These are phyloP conservation scores for Phataginus tricuspis DNA, from an alignment of 2,797 vertebrate species.

Conservation along the genomic window DNA sequence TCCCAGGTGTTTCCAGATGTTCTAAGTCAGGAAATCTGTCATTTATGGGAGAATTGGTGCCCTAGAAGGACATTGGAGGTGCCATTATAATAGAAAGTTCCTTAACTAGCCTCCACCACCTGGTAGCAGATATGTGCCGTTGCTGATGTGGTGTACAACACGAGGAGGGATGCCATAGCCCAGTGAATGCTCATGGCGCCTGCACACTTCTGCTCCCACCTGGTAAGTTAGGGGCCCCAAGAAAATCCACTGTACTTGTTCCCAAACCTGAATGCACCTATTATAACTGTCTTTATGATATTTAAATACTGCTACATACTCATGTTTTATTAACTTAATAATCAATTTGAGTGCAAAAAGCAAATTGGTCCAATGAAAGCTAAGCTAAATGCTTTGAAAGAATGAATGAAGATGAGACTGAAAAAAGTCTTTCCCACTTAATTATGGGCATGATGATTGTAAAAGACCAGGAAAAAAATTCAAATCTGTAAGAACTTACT, in stretches of 20 bases:
- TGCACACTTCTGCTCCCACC: neutral
- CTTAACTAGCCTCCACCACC: neutral
- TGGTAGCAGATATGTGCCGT: neutral
- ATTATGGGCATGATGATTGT: neutral
- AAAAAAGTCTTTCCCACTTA: neutral
- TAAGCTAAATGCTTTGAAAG: conserved; percentile 1
- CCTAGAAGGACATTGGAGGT: neutral
- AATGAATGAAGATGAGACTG: neutral
- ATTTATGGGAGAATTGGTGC: neutral
- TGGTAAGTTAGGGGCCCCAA: neutral
- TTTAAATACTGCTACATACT: neutral
- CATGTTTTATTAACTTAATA: neutral
- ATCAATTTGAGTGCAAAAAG: neutral
- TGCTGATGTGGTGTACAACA: neutral
- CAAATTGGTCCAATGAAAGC: neutral
- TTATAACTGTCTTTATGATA: neutral
- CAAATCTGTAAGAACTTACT: neutral
- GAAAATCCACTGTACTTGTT: neutral
- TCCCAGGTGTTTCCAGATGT: neutral
- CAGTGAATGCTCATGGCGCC: neutral
- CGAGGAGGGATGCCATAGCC: neutral
- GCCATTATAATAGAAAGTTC: neutral
- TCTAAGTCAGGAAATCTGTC: neutral
- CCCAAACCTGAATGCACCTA: neutral
- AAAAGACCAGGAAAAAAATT: neutral